Conservation (phyloP, 2,888 invertebrate genomes). For the Apamea crenata region DNA sequence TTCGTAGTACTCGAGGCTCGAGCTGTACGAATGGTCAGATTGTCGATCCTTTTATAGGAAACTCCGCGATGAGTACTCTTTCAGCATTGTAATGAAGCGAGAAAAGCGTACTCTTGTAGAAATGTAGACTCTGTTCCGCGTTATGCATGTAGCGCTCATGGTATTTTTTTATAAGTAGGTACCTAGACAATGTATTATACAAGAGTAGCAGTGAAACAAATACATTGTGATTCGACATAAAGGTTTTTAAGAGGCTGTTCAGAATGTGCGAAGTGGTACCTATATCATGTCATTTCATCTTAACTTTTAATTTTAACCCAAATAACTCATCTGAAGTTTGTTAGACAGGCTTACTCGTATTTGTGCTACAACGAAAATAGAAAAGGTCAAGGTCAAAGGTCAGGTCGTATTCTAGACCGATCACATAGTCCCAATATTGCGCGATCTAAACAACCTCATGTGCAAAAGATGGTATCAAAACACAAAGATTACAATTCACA, state of each 20-base stretch:
- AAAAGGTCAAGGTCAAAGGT: not conserved
- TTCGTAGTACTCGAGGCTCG: conserved; percentile 10
- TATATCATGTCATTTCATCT: not conserved
- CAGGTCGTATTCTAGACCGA: not conserved
- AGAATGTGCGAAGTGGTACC: not conserved
- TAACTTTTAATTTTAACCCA: not conserved
- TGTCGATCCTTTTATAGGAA: conserved; percentile 31
- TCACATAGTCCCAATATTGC: not conserved
- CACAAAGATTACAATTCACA: conserved; percentile 6
- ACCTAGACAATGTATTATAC: not conserved
- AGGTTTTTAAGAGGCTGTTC: not conserved
- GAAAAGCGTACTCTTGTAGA: not conserved
- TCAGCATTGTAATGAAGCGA: not conserved
- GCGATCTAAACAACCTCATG: not conserved
- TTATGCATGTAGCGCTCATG: not conserved
- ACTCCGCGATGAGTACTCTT: not conserved
- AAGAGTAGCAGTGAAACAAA: not conserved
- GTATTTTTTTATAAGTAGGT: not conserved
- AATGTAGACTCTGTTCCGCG: not conserved
- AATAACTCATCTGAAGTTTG: not conserved
- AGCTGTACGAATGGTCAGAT: conserved; percentile 34
- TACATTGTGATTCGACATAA: not conserved
- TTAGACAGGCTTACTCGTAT: not conserved
- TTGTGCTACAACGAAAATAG: not conserved
- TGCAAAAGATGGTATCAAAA: not conserved